phyloP scores from a whole-genome alignment of 2,113 vertebrate species.

The Echinops telfairi region DNA sequence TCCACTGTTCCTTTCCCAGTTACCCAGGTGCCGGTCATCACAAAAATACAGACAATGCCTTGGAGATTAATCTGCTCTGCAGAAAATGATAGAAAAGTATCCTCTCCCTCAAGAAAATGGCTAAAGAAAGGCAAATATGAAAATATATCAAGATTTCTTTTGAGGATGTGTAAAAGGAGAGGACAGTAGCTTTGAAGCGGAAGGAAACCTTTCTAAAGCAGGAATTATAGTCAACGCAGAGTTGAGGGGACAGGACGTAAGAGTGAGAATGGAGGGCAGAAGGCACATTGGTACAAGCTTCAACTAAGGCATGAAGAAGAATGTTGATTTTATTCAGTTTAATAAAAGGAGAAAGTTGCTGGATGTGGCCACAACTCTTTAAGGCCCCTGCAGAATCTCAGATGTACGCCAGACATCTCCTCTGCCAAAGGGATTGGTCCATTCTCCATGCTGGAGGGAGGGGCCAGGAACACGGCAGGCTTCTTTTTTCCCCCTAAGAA shows the following conservation, averaged over 20 bases:
- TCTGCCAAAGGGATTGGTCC: constrained; percentile 73
- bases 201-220: neutral
- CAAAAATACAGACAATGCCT: neutral
- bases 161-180: neutral
- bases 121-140: neutral
- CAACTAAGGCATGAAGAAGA: neutral
- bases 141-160: neutral
- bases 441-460: constrained; percentile 52
- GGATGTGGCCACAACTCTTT: constrained; percentile 59
- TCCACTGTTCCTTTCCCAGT: neutral
- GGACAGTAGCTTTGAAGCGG: neutral
- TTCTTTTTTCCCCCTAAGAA: constrained; percentile 51
- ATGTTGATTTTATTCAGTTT: constrained; percentile 43
- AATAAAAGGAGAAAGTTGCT: constrained; percentile 46
- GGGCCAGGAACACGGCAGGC: constrained; percentile 21
- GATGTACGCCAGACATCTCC: constrained; percentile 47
- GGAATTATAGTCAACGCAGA: neutral
- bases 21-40: neutral
- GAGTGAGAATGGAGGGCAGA: neutral
- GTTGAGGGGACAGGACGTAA: neutral
- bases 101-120: neutral
- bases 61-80: neutral
- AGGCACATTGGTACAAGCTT: neutral
- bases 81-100: neutral
- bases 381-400: constrained; percentile 56